Evolutionary conservation across 2,113 vertebrate genomes (phyloP).

Genomic region (Heliornis fulica): DNA sequence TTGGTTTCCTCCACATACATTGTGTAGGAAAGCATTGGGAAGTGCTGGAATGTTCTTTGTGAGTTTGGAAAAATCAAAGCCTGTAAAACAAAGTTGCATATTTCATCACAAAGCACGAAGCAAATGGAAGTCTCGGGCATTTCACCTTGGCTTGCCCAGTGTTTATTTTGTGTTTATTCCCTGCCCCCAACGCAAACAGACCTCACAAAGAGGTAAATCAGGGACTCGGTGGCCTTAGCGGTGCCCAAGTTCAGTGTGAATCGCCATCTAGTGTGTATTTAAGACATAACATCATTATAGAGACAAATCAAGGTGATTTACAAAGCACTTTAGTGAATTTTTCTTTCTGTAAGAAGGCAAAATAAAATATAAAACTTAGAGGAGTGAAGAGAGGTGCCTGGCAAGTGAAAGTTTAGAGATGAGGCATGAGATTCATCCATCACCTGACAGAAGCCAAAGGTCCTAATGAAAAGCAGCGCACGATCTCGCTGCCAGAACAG

Average conservation of each 20-base stretch:
- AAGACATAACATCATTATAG: neutral
- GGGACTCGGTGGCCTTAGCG: neutral
- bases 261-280: conserved; percentile 40
- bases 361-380: neutral
- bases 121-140: neutral
- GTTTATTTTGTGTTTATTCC: neutral
- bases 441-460: neutral
- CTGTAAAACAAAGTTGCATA: no score
- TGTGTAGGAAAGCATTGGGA: neutral
- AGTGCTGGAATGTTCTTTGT: neutral
- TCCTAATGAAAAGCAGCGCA: neutral
- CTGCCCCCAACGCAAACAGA: neutral
- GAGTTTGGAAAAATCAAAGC: no score
- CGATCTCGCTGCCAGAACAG: neutral
- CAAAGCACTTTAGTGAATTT: neutral
- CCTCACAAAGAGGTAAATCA: neutral
- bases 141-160: neutral
- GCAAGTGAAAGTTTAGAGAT: neutral
- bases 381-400: neutral
- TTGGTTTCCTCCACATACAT: neutral
- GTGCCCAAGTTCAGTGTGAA: neutral
- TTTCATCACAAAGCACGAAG: neutral
- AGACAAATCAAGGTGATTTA: neutral
- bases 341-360: neutral
- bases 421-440: neutral